A percentile compares a stretch with the other conserved stretches of the same genome.
Conservation (phyloP, 2,797 vertebrate species). For the Cossypha niveicapilla region DNA sequence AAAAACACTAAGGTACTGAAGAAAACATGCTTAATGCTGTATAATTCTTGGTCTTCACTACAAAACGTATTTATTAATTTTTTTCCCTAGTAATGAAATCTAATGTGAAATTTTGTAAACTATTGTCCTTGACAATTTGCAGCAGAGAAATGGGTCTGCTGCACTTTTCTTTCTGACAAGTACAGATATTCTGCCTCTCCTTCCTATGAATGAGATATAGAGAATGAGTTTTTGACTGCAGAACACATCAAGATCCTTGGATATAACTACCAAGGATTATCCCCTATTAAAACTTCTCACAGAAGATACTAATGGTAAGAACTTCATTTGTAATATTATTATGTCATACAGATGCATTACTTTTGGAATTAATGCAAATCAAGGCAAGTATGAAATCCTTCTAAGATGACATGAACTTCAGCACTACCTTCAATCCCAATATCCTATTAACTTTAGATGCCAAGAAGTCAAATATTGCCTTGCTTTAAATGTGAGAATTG, state of each 20-base stretch:
- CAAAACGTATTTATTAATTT: neutral
- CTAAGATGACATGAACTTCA: neutral
- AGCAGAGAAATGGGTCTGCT: neutral
- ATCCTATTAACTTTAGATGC: neutral
- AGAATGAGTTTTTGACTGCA: neutral
- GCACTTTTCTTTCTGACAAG: neutral
- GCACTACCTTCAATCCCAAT: neutral
- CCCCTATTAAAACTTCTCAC: neutral
- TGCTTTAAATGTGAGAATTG: neutral
- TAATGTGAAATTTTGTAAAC: neutral
- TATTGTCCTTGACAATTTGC: neutral
- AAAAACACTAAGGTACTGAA: neutral
- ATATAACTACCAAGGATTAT: neutral
- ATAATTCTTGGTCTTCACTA: neutral
- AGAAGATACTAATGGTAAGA: neutral
- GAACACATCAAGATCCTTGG: neutral
- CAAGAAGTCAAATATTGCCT: neutral
- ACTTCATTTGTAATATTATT: neutral
- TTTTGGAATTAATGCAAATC: neutral
- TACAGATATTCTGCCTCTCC: neutral
- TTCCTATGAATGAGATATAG: fast-evolving
- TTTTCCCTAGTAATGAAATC: neutral
- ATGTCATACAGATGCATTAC: neutral
- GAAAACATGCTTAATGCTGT: neutral
- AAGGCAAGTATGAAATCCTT: neutral